Evolutionary conservation across 2,888 invertebrate species (phyloP).

Genomic region (Phania funesta): DNA sequence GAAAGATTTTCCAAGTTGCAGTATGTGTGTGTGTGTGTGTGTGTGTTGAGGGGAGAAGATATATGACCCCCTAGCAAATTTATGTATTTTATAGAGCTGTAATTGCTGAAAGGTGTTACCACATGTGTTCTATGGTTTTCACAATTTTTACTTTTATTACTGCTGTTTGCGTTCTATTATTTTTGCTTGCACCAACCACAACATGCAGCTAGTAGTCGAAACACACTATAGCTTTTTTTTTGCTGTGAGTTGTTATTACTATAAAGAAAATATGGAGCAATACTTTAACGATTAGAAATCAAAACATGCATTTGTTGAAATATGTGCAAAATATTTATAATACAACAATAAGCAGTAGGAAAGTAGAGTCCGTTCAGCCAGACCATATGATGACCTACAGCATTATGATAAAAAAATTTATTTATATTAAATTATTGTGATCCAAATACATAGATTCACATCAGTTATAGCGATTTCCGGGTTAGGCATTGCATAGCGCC

Average conservation of each 20-base stretch:
- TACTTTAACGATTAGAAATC: conserved; percentile 48
- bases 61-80: conserved; percentile 63
- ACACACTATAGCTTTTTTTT: conserved; percentile 7
- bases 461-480: too few species aligned
- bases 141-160: conserved; percentile 15
- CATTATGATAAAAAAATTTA: too few species aligned
- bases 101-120: conserved; percentile 66
- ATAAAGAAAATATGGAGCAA: conserved; percentile 48
- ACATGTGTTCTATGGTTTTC: conserved; percentile 47
- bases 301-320: conserved; percentile 30
- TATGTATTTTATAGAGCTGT: conserved; percentile 59
- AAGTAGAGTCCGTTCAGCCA: not conserved
- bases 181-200: not conserved
- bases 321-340: not conserved
- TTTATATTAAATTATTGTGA: too few species aligned
- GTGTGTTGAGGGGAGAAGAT: conserved; percentile 23
- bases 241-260: not conserved
- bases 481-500: too few species aligned
- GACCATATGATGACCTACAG: too few species aligned
- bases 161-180: conserved; percentile 1
- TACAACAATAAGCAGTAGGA: too few species aligned
- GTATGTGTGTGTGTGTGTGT: too few species aligned
- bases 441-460: too few species aligned
- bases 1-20: too few species aligned
- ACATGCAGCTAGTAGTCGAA: conserved; percentile 18